Conservation (phyloP, 1,140 invertebrate genomes). For the Eriocheir sinensis region DNA sequence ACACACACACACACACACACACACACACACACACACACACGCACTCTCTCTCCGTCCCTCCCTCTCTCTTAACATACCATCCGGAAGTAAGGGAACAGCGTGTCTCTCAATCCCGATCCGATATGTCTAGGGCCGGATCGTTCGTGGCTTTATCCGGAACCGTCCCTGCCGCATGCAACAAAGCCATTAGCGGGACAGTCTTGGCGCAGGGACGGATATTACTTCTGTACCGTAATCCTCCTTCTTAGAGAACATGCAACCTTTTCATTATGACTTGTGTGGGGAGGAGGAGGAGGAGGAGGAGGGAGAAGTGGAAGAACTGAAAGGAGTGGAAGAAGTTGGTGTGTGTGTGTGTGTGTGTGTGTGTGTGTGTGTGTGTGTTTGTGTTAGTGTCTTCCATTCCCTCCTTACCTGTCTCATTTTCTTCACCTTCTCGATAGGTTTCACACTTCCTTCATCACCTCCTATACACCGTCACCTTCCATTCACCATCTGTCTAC, state of each 20-base stretch:
- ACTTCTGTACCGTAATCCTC: not conserved
- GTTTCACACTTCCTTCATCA: too few species aligned
- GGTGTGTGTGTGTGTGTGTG: not conserved
- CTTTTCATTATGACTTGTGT: not conserved
- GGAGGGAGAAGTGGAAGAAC: not conserved
- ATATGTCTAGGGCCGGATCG: too few species aligned
- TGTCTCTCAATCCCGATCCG: too few species aligned
- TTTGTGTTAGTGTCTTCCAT: not conserved
- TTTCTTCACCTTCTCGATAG: too few species aligned
- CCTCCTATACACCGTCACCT: too few species aligned
- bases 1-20: too few species aligned
- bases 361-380: conserved; percentile 40
- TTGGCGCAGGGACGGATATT: not conserved
- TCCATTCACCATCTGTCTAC: too few species aligned
- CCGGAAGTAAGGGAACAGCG: too few species aligned
- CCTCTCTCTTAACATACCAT: too few species aligned
- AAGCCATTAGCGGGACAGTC: not conserved
- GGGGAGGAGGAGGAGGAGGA: not conserved
- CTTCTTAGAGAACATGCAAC: not conserved
- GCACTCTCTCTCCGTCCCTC: too few species aligned
- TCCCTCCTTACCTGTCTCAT: too few species aligned
- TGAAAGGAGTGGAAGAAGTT: not conserved
- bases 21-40: too few species aligned
- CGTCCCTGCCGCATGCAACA: not conserved
- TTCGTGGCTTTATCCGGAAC: not conserved